A percentile compares a stretch with the other conserved stretches of the same genome.
Evolutionary conservation across 2,797 vertebrate species (phyloP).

Genomic region (Nasua narica): DNA sequence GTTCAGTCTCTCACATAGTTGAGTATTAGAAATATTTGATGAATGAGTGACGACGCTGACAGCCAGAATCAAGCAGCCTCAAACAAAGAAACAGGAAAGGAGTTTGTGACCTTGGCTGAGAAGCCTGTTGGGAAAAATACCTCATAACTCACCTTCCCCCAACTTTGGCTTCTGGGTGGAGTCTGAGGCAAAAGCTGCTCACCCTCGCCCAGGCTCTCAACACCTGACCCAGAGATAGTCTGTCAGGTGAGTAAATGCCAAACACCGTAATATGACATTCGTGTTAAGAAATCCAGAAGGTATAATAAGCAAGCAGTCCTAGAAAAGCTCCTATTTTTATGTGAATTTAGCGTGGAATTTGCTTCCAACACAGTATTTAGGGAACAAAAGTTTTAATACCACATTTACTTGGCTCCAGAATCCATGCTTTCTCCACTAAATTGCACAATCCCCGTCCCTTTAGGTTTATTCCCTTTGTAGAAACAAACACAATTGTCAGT

Average conservation of each 20-base stretch:
- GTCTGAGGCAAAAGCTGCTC: background rate
- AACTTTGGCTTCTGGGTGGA: background rate
- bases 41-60: background rate
- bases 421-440: background rate
- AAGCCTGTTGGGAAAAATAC: background rate
- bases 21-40: background rate
- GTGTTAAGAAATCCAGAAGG: background rate
- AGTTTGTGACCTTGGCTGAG: background rate
- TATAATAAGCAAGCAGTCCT: background rate
- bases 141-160: background rate
- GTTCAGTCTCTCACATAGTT: background rate
- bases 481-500: background rate
- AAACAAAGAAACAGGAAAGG: background rate
- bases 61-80: background rate
- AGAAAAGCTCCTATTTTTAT: background rate
- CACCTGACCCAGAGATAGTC: background rate
- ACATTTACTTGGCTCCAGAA: conserved; percentile 5
- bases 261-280: background rate
- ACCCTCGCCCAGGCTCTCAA: background rate
- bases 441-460: background rate
- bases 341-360: background rate
- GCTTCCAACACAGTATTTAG: background rate
- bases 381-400: background rate
- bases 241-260: background rate
- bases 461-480: background rate